Conservation (phyloP, 2,888 invertebrate genomes). For the Amphipoea lucens region DNA sequence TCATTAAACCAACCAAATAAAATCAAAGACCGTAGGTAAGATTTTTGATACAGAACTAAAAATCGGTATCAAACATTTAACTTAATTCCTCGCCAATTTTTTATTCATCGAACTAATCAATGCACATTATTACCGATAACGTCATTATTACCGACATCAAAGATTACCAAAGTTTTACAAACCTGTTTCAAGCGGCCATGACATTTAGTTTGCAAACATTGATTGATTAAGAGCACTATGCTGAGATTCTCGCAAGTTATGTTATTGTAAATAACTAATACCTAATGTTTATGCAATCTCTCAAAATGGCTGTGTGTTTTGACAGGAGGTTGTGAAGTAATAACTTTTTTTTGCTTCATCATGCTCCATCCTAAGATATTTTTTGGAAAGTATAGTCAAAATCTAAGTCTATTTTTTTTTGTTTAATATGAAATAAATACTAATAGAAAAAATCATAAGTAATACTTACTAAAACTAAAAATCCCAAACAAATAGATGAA, state of each 20-base stretch:
- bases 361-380: neutral
- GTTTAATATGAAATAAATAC: neutral
- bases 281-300: conserved; percentile 43
- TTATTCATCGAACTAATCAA: neutral
- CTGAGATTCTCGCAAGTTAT: conserved; percentile 27
- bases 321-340: conserved; percentile 32
- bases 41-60: neutral
- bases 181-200: conserved; percentile 59
- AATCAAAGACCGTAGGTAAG: neutral
- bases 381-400: neutral
- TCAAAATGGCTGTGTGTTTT: conserved; percentile 35
- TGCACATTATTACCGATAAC: conserved; percentile 38
- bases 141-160: conserved; percentile 45
- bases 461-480: neutral
- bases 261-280: conserved; percentile 43
- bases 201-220: conserved; percentile 66
- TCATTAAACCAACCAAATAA: neutral
- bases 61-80: neutral
- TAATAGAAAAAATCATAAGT: too few species aligned
- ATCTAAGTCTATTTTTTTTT: too few species aligned
- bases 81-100: neutral
- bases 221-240: conserved; percentile 65
- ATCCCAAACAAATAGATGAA: too few species aligned
- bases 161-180: conserved; percentile 53
- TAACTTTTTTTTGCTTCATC: neutral